A percentile compares a stretch with the other conserved stretches of the same genome.
Conservation (phyloP, 2,797 vertebrate species). For the Rhadinocentrus ornatus region DNA sequence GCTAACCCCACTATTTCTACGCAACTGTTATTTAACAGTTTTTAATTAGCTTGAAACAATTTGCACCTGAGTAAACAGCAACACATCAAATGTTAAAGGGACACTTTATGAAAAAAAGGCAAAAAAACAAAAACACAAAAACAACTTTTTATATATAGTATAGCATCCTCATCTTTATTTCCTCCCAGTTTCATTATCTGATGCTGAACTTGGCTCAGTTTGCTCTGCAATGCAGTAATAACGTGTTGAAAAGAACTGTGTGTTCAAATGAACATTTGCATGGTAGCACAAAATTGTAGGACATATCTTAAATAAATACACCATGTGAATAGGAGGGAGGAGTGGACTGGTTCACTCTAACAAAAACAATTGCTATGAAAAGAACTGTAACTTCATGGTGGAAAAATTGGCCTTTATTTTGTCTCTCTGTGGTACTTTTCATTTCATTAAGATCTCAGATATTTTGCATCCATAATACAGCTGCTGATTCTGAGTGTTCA, state of each 20-base stretch:
- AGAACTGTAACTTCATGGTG: not conserved
- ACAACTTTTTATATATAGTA: too few relatives aligned
- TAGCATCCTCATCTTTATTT: not conserved
- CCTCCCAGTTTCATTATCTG: not conserved
- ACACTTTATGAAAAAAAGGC: too few relatives aligned
- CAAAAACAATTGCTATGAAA: not conserved
- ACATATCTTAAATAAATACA: too few relatives aligned
- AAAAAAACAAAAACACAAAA: too few relatives aligned
- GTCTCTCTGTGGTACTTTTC: not conserved
- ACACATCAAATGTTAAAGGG: too few relatives aligned
- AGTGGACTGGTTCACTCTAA: too few relatives aligned
- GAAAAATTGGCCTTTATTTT: not conserved
- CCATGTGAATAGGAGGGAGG: not conserved
- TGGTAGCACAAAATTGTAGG: not conserved
- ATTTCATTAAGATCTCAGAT: too few relatives aligned
- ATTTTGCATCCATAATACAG: not conserved
- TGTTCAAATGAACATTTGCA: not conserved
- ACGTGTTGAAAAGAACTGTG: not conserved
- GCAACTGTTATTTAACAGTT: not conserved
- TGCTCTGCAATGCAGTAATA: not conserved
- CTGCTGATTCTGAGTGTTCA: not conserved
- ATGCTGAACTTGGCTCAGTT: not conserved
- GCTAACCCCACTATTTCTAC: not conserved
- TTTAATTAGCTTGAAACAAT: not conserved
- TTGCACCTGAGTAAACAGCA: not conserved